Conservation (phyloP, 2,888 invertebrate species). For the Drosophila phalerata region DNA sequence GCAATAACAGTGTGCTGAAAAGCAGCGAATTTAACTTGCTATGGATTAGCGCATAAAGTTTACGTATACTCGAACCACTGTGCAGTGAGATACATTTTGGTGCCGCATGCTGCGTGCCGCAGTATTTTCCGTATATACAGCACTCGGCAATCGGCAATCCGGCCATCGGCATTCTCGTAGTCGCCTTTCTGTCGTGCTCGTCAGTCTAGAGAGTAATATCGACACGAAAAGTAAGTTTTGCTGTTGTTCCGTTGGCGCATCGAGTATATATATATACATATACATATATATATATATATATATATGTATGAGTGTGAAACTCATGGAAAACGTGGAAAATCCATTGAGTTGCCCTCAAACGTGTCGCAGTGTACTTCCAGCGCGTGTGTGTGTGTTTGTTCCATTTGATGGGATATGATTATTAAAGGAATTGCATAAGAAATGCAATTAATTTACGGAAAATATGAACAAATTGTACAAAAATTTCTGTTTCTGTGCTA, state of each 20-base stretch:
- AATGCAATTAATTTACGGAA: slow-evolving; percentile 49
- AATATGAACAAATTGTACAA: slow-evolving; percentile 69
- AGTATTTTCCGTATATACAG: slow-evolving; percentile 46
- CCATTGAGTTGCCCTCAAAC: slow-evolving; percentile 58
- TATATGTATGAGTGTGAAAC: slow-evolving; percentile 41
- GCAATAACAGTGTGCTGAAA: slow-evolving; percentile 15
- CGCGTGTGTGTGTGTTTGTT: slow-evolving; percentile 27
- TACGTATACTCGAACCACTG: slow-evolving; percentile 35
- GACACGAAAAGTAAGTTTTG: slow-evolving; percentile 85
- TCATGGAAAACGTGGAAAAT: slow-evolving; percentile 81
- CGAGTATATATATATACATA: slow-evolving; percentile 77
- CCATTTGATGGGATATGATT: slow-evolving; percentile 12
- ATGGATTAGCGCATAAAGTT: slow-evolving; percentile 4
- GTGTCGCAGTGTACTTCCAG: slow-evolving; percentile 55
- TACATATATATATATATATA: slow-evolving; percentile 26
- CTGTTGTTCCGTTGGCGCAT: slow-evolving; percentile 63
- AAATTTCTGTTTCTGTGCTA: slow-evolving; percentile 75
- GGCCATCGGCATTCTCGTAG: slow-evolving; percentile 64
- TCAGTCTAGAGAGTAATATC: slow-evolving; percentile 85
- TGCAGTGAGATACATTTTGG: slow-evolving; percentile 44
- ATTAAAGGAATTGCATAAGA: slow-evolving; percentile 63
- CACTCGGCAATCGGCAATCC: slow-evolving; percentile 60
- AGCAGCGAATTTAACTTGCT: neutral
- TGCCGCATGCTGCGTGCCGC: slow-evolving; percentile 73
- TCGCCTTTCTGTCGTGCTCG: slow-evolving; percentile 51